Evolutionary conservation across 1,140 invertebrate genomes (phyloP), one percentile per base, ranked within the genome.

Genomic region (Dendrolimus kikuchii): DNA sequence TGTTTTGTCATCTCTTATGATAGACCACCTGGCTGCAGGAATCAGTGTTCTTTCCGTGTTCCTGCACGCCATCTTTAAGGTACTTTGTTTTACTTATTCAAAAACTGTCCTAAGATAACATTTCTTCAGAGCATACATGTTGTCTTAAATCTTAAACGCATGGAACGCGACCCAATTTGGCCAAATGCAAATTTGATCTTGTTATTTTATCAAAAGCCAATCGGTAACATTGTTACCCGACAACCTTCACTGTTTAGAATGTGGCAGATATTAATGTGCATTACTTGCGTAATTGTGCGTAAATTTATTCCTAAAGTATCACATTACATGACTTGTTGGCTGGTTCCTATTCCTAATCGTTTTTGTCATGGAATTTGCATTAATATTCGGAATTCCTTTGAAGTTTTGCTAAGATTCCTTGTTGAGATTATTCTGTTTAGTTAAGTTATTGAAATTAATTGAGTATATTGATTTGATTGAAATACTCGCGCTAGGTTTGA

Each of bases 241-340:
- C 42, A 55, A 50, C 53, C 50, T 60, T 53, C 53, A 23, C 38
- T 41, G 50, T 41, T 23, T 36, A 37, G 57, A 58, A 53, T 53
- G 56, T 58, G 57, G 43, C 51, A 58, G 51, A 46, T 50, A 58
- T 58, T 58, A 58, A 58, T 53, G 51, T 44, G 42, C 9, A 46
- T 53, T 51, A 49, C 39, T 58, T 58, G 51, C 38, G 51, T 53
- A 49, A 48, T 38, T 46, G 40, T 41, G 38, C 7, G 41, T 49
- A 53, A 53, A 50, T 58, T 49, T 52, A 51, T 45, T 38, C 45
- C 23, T 48, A 56, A 49, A 49, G 23, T 23, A 23, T 23, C 23
- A 23, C 23, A 23, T 23, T 23, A 23, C 23, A 23, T 23, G 23
- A 23, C 23, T 23, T 23, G 23, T 23, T 23, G 23, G 23, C 23